phyloP scores from a whole-genome alignment of 2,113 vertebrate species.

The Peromyscus californicus region DNA sequence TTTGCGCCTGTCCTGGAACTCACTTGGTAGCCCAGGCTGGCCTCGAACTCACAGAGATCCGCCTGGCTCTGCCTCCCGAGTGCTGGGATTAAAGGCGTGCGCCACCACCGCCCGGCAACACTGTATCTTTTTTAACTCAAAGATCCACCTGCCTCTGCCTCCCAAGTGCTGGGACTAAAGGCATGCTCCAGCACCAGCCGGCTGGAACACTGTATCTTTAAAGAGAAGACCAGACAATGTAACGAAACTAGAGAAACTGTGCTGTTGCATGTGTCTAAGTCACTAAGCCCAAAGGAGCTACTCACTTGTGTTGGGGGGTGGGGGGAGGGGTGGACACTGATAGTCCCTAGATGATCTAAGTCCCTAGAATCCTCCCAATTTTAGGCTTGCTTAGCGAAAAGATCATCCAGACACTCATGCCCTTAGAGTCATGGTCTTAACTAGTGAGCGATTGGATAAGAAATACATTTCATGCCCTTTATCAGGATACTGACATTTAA shows the following conservation, averaged over 20 bases:
- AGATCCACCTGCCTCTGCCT: too few species aligned
- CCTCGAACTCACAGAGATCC: too few species aligned
- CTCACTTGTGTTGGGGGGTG: not conserved
- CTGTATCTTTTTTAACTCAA: not conserved
- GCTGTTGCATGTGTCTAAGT: conserved; percentile 43
- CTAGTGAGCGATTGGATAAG: not conserved
- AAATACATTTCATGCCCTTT: conserved; percentile 63
- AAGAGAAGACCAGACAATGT: conserved; percentile 3
- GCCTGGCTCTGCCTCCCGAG: too few species aligned
- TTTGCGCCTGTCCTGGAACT: too few species aligned
- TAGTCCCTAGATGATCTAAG: conserved; percentile 17
- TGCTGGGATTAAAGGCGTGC: too few species aligned
- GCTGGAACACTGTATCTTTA: conserved; percentile 34
- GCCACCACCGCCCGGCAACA: not conserved
- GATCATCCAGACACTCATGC: not conserved
- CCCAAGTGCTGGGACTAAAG: too few species aligned
- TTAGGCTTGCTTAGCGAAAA: conserved; percentile 47
- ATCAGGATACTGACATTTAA: conserved; percentile 33
- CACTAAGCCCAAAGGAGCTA: conserved; percentile 9
- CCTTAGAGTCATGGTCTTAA: conserved; percentile 39
- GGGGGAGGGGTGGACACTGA: not conserved
- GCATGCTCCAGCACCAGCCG: too few species aligned
- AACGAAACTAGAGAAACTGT: not conserved
- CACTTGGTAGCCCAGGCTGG: too few species aligned
- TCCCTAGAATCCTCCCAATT: conserved; percentile 26